Conservation (phyloP, 2,888 invertebrate genomes). For the Diplazon laetatorius region DNA sequence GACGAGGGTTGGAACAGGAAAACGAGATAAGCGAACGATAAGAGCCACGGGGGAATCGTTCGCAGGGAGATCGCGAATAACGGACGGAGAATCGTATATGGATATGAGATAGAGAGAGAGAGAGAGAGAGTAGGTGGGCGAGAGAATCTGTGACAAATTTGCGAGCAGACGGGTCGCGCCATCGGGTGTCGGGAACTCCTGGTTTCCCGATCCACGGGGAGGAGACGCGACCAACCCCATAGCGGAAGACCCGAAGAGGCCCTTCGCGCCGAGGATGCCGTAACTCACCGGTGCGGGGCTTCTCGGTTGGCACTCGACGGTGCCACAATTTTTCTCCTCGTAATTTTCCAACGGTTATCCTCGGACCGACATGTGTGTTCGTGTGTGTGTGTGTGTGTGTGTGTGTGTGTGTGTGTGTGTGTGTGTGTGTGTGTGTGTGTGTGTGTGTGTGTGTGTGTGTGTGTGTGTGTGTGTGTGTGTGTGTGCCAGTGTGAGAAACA, state of each 20-base stretch:
- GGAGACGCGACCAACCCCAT: too few species aligned
- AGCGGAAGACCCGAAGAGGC: too few species aligned
- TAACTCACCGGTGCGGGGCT: constrained; percentile 58
- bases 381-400: too few species aligned
- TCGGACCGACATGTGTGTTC: too few species aligned
- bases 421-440: too few species aligned
- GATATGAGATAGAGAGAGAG: too few species aligned
- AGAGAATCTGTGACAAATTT: constrained; percentile 38
- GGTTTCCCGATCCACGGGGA: background rate
- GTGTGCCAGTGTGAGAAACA: constrained; percentile 3
- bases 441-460: too few species aligned
- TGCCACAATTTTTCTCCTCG: constrained; percentile 51
- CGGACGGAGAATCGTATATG: too few species aligned
- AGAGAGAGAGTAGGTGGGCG: background rate
- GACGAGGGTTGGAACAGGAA: constrained; percentile 3
- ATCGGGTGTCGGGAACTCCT: constrained; percentile 22
- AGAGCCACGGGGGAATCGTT: background rate
- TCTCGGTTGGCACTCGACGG: constrained; percentile 53
- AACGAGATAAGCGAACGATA: constrained; percentile 11
- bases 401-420: too few species aligned
- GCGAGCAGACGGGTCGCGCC: constrained; percentile 12
- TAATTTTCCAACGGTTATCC: constrained; percentile 55
- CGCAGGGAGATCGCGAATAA: constrained; percentile 3
- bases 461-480: too few species aligned
- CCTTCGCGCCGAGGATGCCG: constrained; percentile 49